Base-by-base conservation (phyloP, 1,140 invertebrate genomes). In the Bombus fervidus region DNA sequence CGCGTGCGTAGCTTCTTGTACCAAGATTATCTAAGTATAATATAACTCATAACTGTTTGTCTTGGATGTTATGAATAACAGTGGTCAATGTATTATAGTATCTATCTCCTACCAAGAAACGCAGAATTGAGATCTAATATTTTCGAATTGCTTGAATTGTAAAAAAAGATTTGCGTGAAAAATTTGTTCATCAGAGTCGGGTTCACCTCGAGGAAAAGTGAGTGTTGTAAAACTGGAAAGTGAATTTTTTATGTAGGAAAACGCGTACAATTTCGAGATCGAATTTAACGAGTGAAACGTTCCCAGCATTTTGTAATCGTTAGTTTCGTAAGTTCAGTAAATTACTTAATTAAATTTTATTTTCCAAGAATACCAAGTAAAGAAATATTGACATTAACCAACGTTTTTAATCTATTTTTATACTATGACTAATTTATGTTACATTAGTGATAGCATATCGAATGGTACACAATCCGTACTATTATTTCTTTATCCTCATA, bases 241-340 rank as follows among this genome's bases (percentile, higher is more conserved):
- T 82, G 72, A 75, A 75, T 47, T 64, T 64, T n/a, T 75, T n/a
- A 82, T 66, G 62, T 75, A 13, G 31, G 39, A 62, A 53, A 66
- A 64, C 37, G 4, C 75, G 28, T 9, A 43, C 5, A n/a, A 15
- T 66, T 62, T 78, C 37, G 28, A 78, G 10, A 77, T 77, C 18
- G 8, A 5, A 59, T 39, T 22, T 78, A 78, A 37, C 1, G 3
- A 64, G 28, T 9, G 25, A n/a, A n/a, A 31, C 41, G 73, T 37
- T 53, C 13, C 28, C 9, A 25, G 1, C 13, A 22, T 62, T 59
- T 41, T 62, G 28, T 34, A 39, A 39, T 77, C 57, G 1, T 5
- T 39, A 6, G 5, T 28, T 77, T 62, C n/a, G 13, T 25, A 41
- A 77, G 41, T 39, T 28, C 39, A 12, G 13, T 34, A 15, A 12